These are phyloP conservation scores for Falco peregrinus DNA, from an alignment of 2,797 vertebrate genomes.

Conservation along the genomic window DNA sequence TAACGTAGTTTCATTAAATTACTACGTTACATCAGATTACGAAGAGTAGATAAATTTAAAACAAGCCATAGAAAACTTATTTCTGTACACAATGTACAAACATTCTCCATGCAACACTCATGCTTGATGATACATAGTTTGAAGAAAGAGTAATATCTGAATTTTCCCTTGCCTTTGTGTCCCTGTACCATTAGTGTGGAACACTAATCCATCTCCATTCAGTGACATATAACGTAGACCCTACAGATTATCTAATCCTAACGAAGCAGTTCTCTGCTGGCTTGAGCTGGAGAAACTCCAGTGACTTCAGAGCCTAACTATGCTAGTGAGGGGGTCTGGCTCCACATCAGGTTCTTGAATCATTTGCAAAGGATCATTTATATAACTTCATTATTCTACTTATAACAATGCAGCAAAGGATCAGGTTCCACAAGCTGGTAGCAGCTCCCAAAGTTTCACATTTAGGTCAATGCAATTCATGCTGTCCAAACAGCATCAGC, in stretches of 20 bases:
- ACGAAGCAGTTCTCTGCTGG: constrained; percentile 21
- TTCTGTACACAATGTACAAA: background rate
- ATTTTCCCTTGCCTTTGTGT: constrained; percentile 22
- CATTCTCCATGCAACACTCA: constrained; percentile 19
- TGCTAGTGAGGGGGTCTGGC: background rate
- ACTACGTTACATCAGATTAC: background rate
- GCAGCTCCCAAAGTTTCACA: background rate
- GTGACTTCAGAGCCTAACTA: background rate
- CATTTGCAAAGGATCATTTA: background rate
- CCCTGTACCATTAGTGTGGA: background rate
- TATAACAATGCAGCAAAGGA: background rate
- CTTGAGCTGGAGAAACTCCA: constrained; percentile 22
- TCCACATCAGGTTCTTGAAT: background rate
- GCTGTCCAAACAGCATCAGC: background rate
- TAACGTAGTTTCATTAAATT: background rate
- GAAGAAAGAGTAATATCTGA: background rate
- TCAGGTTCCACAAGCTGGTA: background rate
- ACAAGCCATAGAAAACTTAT: background rate
- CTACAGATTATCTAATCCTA: constrained; percentile 3
- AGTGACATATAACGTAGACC: background rate
- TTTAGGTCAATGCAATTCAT: background rate
- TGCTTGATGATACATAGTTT: background rate
- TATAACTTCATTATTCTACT: constrained; percentile 17
- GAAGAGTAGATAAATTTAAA: background rate
- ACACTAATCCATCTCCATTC: constrained; percentile 40